These are phyloP conservation scores for Vesta saturnalis DNA, from an alignment of 2,888 invertebrate genomes.

Conservation along the genomic window DNA sequence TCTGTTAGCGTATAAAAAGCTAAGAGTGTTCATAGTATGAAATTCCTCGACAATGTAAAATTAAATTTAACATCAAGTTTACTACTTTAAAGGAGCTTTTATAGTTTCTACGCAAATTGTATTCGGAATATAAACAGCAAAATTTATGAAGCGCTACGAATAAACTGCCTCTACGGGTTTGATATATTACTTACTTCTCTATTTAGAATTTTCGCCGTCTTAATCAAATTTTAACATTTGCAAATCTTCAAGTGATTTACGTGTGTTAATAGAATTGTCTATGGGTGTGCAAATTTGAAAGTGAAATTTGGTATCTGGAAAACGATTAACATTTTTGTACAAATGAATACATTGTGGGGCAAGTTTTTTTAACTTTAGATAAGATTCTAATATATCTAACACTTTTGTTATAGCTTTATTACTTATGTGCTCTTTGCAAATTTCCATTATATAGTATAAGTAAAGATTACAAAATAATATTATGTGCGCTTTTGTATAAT, in stretches of 20 bases:
- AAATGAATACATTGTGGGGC: too few species aligned
- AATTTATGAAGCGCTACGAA: slow-evolving; percentile 27
- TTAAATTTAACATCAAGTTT: slow-evolving; percentile 28
- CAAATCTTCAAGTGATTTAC: background rate
- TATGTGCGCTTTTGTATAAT: too few species aligned
- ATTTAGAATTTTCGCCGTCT: background rate
- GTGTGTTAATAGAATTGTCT: background rate
- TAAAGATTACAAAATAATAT: too few species aligned
- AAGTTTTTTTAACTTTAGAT: too few species aligned
- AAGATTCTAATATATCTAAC: too few species aligned
- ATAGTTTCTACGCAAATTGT: slow-evolving; percentile 31
- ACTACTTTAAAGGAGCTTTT: slow-evolving; percentile 25
- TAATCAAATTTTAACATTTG: background rate
- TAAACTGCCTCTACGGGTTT: slow-evolving; percentile 23
- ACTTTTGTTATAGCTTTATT: too few species aligned
- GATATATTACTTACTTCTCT: slow-evolving; percentile 9
- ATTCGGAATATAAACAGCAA: slow-evolving; percentile 25
- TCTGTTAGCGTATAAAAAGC: too few species aligned
- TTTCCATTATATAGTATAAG: too few species aligned
- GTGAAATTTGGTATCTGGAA: too few species aligned
- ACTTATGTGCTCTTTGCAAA: too few species aligned
- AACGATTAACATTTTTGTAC: too few species aligned
- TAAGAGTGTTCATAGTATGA: background rate
- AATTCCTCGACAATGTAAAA: slow-evolving; percentile 12
- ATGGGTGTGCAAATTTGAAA: too few species aligned